These are phyloP conservation scores for Mallotus villosus DNA, from an alignment of 2,797 vertebrate species.

Conservation along the genomic window DNA sequence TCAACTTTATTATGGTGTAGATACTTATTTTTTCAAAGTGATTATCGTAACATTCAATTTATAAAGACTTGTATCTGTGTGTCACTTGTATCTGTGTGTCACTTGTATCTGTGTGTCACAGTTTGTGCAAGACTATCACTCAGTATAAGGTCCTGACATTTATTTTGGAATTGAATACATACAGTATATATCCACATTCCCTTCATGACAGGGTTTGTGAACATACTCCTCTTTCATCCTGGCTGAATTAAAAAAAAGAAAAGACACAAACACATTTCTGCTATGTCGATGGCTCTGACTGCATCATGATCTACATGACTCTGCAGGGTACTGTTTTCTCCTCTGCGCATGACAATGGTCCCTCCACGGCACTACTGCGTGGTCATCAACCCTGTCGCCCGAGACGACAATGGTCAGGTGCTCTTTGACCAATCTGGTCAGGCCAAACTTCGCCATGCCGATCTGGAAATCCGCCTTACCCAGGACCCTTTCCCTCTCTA, in stretches of 20 bases:
- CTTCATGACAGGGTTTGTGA: too few relatives aligned
- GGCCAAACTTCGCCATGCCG: conserved; percentile 85
- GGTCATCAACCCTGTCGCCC: conserved; percentile 79
- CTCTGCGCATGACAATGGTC: conserved; percentile 82
- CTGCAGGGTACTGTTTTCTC: conserved; percentile 79
- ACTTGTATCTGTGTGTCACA: neutral
- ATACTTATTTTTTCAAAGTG: too few relatives aligned
- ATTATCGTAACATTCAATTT: too few relatives aligned
- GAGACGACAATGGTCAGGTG: conserved; percentile 58
- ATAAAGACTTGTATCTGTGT: neutral
- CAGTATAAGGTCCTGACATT: too few relatives aligned
- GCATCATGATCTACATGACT: neutral
- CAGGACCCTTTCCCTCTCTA: conserved; percentile 90
- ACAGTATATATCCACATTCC: too few relatives aligned
- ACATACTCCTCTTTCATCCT: too few relatives aligned
- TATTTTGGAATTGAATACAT: too few relatives aligned
- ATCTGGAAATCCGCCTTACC: conserved; percentile 86
- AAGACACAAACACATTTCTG: neutral
- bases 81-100: neutral
- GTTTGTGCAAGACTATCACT: neutral
- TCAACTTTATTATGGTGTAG: neutral
- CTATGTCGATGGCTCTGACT: neutral
- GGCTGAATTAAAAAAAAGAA: neutral
- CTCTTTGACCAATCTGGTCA: conserved; percentile 80
- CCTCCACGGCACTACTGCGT: conserved; percentile 88